phyloP scores from a whole-genome alignment of 2,113 vertebrate genomes.

The Pedionomus torquatus region DNA sequence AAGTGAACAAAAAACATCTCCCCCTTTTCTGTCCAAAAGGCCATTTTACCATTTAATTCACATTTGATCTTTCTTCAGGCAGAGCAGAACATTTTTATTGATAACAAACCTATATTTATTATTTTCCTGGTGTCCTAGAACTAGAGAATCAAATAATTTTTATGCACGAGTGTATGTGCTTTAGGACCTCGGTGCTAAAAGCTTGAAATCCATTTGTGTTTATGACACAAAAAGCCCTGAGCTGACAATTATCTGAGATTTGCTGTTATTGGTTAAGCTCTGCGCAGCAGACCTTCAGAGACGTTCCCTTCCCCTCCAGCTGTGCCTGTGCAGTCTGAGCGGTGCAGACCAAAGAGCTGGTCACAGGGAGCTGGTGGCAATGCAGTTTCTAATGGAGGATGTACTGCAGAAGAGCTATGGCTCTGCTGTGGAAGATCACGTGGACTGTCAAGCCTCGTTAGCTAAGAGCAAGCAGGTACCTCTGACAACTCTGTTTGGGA shows the following conservation, averaged over 20 bases:
- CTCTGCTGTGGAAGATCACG: neutral
- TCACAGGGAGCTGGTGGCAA: slow-evolving; percentile 68
- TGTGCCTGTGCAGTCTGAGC: slow-evolving; percentile 75
- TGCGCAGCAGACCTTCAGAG: neutral
- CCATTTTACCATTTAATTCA: neutral
- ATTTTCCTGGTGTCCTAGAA: neutral
- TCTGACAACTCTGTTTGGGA: neutral
- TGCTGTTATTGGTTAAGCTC: neutral
- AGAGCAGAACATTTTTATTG: neutral
- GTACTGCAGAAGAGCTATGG: slow-evolving; percentile 57
- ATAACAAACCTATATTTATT: neutral
- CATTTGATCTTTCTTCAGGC: neutral
- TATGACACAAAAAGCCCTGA: neutral
- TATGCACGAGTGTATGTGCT: neutral
- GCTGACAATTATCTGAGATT: neutral
- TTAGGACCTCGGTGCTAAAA: neutral
- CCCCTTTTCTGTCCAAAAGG: neutral
- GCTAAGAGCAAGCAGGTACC: slow-evolving; percentile 32
- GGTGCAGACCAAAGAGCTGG: slow-evolving; percentile 61
- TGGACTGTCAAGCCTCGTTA: neutral
- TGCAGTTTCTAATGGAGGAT: slow-evolving; percentile 76
- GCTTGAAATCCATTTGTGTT: neutral
- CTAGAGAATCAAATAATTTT: neutral
- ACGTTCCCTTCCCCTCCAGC: slow-evolving; percentile 34
- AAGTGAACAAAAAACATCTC: neutral